Base-by-base conservation (phyloP, 1,140 invertebrate species). In the Aporrectodea caliginosa region DNA sequence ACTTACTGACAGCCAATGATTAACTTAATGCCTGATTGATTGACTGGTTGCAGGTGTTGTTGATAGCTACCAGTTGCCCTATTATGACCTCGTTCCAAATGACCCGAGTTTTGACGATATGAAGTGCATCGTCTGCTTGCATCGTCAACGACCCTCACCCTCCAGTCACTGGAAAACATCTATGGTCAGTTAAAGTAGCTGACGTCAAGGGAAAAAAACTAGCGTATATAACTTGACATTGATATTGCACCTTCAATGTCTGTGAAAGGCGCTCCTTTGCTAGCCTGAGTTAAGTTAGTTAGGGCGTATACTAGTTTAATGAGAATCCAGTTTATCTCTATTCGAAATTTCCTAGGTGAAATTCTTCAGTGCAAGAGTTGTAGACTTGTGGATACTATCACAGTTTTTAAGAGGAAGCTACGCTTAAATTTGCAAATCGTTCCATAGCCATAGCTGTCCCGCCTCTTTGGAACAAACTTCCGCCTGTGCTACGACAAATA, bases 81-180 rank as follows among this genome's bases (percentile, higher is more conserved):
- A 96, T 89, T 95, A 94, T 89, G 96, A 98, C 88, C 90, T 94
- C 84, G 95, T 98, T 80, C 93, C 94, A 72, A 93, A 93, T 16
- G 96, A 98, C 90, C 96, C 96, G 0, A 93, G 92, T 31, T 93
- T 97, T 84, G 96, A 98, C 84, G 95, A 98, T 86, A 98, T 98
- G 95, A 90, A 92, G 71, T 93, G 93, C 89, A 93, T 96, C 71
- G 95, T 98, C n/a, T 96, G 94, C 84, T 89, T 90, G 16, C 94
- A 97, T 83, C 91, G 92, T 84, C 91, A 94, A 83, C 90, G 96
- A 80, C 96, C 96, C 0, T 93, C 91, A 73, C 93, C 97, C 83
- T 94, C 94, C 22, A 95, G 95, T 87, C 90, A 94, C 84, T 98
- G 96, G 96, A 81, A 83, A 16, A 84, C 82, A 14, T 85, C 86